Base-by-base conservation (phyloP, 2,888 invertebrate genomes). In the Deilephila elpenor region DNA sequence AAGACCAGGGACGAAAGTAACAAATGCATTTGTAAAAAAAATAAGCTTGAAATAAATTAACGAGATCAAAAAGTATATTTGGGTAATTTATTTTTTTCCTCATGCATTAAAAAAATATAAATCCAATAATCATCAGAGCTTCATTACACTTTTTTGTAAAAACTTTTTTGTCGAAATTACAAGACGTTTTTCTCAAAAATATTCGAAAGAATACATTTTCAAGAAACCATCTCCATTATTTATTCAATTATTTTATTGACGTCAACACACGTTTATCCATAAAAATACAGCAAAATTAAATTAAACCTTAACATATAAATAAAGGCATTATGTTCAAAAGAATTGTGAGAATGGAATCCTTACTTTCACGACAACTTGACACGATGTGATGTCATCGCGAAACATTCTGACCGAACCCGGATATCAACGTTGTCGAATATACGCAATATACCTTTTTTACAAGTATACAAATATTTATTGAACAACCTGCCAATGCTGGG, bases 371-470 rank as follows among this genome's bases (percentile, higher is more conserved):
- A 51, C 25, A 37, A 44, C 37, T 44, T 3, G 25, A 44, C 17
- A 51, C 56, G 20, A 25, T 51, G 67, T 77, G 77, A 78, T 79
- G 78, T 78, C 78, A 77, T 64, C 72, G 74, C 71, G 75, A 1
- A 61, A 60, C 71, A 75, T 60, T 72, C 60, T 67, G 73, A 19
- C 14, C 44, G 71, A 75, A 67, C 75, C 77, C 77, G 77, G 77
- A 77, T 75, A 75, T 73, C 70, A 32, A 59, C 25, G 14, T 71
- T 56, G 70, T 71, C 62, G 60, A 53, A 71, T 75, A 62, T 75
- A 71, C 71, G 70, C 56, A 8, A 71, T 32, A 59, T 56, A 56
- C 70, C n/a, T 32, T 70, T n/a, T 32, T 56, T 71, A 8, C 53
- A 29, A 29, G 53, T 56, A 29, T 14, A 29, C 53, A 70, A 53